Base-by-base conservation (phyloP, 1,140 invertebrate genomes). In the Aphelinus atriplicis region DNA sequence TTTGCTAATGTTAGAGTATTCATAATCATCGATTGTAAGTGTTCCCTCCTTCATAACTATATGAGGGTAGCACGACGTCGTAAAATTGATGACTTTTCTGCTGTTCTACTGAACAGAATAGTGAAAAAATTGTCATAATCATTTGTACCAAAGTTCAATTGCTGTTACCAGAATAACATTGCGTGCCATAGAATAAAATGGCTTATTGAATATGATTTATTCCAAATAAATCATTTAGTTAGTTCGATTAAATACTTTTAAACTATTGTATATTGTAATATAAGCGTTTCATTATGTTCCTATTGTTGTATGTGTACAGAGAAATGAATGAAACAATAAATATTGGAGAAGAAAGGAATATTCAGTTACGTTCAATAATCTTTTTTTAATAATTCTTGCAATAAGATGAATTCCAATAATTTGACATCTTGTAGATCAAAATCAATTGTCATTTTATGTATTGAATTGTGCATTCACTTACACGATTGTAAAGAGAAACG, bases 171-270 rank as follows among this genome's bases (percentile, higher is more conserved):
- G 60, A 50, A 70, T 56, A 58, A 65, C 26, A 42, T 64, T 64
- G 61, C 46, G 73, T 78, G 77, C 77, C 77, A 78, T 78, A 78
- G 58, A 72, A 75, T 57, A 75, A 63, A 78, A 62, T 75, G 70
- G 71, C 73, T 72, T 73, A 55, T 57, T 66, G 47, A 7, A 71
- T 68, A 26, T 67, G 9, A 62, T 78, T 71, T 68, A 64, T 43
- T 9, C 62, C 58, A 62, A 61, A 75, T 71, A 55, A 75, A 46
- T 66, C 51, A 68, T 51, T 73, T 58, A 51, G 55, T 62, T 77
- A 46, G 45, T 66, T 60, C 51, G 26, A 48, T 47, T 26, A 26
- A 26, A 26, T 26, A 60, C 67, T 69, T 64, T 61, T 55, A 56
- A 72, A 68, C 60, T 10, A 57, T 68, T 76, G 48, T 56, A 62